Evolutionary conservation across 2,888 invertebrate genomes (phyloP), one percentile per base, ranked within the genome.

Genomic region (Sthenelais limicola): DNA sequence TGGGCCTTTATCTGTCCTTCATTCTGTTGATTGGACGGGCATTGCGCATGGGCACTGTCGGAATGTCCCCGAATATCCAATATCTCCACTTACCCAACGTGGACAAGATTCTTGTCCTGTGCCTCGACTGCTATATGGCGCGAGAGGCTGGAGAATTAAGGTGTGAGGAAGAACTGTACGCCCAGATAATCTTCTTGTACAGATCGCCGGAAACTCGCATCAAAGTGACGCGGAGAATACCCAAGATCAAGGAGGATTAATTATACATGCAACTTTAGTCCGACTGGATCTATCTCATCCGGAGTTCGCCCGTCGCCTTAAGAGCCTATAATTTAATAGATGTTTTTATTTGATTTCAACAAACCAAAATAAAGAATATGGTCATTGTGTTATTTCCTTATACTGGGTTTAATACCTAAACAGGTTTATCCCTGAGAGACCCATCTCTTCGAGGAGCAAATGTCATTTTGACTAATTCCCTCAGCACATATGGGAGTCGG

Each of bases 161-260:
- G 5, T 90, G 99, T 52, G 99, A 99, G 89, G 98, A 99, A 89
- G 97, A 99, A 88, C 91, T 99, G 48, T 98, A 97, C 89, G 97
- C 98, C 71, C 98, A 98, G 91, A 90, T 99, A 72, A 93, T 98
- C 84, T 99, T 98, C 94, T 91, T 99, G 80, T 99, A 97, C 89
- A 92, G 98, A 26, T 87, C 98, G 43, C 98, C 98, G 5, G 97
- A 97, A 87, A 98, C 97, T 28, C 92, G 98, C 89, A 96, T 98
- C 77, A 90, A 90, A 82, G 91, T 91, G 90, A 91, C 91, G 3
- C 79, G 84, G 26, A 69, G 48, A 26, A 75, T 75, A n/a, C 18
- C 21, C n/a, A 62, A 62, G 38, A 9, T 38, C 62, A 62, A 62
- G 38, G 38, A 38, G 62, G 62, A 62, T n/a, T 62, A 62, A 51